Percentiles rank a stretch among this genome's conserved stretches.
phyloP scores from a whole-genome alignment of 2,888 invertebrate genomes.

The Athalia cordata region DNA sequence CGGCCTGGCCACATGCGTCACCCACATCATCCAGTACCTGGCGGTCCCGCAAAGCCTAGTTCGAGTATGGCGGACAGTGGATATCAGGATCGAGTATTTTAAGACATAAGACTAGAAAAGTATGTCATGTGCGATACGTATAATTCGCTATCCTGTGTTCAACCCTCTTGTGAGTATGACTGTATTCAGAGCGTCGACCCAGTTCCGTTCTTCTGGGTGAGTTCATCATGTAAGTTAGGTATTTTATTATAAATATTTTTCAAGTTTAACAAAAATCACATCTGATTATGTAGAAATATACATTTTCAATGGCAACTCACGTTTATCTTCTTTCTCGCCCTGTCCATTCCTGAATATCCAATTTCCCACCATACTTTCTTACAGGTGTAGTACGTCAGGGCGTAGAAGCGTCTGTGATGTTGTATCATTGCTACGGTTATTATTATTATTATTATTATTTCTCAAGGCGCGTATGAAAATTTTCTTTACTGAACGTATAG shows the following conservation, averaged over 20 bases:
- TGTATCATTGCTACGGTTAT: no score
- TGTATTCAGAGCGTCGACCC: slow-evolving; percentile 14
- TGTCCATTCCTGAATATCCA: no score
- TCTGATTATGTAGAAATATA: slow-evolving; percentile 37
- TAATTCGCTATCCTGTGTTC: slow-evolving; percentile 9
- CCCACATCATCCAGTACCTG: slow-evolving; percentile 78
- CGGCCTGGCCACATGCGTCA: slow-evolving; percentile 83
- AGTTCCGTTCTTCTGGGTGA: slow-evolving; percentile 13
- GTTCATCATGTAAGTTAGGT: slow-evolving; percentile 30
- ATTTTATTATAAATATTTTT: slow-evolving; percentile 31
- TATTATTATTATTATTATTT: background rate
- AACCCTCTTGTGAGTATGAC: slow-evolving; percentile 1
- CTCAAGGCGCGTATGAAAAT: background rate
- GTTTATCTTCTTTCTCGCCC: background rate
- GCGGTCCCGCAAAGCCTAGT: slow-evolving; percentile 74
- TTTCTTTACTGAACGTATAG: background rate
- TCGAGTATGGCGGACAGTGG: slow-evolving; percentile 85
- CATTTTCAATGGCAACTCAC: slow-evolving; percentile 33
- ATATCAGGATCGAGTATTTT: slow-evolving; percentile 91
- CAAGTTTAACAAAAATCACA: slow-evolving; percentile 9
- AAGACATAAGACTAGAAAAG: slow-evolving; percentile 54
- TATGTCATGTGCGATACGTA: background rate
- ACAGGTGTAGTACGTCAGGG: no score
- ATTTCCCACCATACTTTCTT: no score
- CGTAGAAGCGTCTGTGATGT: background rate